Evolutionary conservation across 2,113 vertebrate species (phyloP), one percentile per base, ranked within the genome.

Genomic region (Oncorhynchus gorbuscha): DNA sequence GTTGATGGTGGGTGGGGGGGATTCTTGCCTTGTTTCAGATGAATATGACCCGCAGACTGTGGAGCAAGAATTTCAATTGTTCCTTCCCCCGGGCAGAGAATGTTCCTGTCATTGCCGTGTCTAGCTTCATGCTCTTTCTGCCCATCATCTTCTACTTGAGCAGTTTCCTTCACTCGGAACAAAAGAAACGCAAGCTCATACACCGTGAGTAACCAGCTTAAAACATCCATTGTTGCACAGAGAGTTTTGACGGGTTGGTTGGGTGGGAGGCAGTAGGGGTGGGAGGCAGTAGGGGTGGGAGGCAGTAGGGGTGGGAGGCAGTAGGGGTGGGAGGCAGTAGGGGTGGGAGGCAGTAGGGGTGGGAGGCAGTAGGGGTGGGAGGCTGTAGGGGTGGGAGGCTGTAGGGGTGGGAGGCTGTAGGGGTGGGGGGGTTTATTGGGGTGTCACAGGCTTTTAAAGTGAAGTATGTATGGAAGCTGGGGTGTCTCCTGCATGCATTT

Each of bases 71-170:
- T 30, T 99, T 94, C 92, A 95, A 94, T 86, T 99, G 98, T 74
- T 96, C 95, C 0, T 75, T 95, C 45, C 92, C 93, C 22, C 95
- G 93, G 30, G 94, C 94, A 12, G 98, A 99, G 84, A 98, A 94
- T 0, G 94, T 98, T 74, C 94, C 98, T 11, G 96, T 99, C 78
- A 95, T 99, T 24, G 97, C 96, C 0, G 96, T 99, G 74, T 98
- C 97, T 76, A 94, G 95, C 83, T 99, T 99, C 80, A 96, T 99
- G 88, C 94, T 99, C 81, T 99, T 99, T 87, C 94, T 99, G 18
- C 97, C 98, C n/a, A 79, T 98, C 81, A 95, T 99, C 91, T 99
- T 99, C 92, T 99, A 99, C 88, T 94, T 99, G 58, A 99, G 98
- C 73, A 99, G 95, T 88, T 99, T 96, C 90, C 96, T 99, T 91